Evolutionary conservation across 2,888 invertebrate species (phyloP).

Genomic region (Cancer borealis): DNA sequence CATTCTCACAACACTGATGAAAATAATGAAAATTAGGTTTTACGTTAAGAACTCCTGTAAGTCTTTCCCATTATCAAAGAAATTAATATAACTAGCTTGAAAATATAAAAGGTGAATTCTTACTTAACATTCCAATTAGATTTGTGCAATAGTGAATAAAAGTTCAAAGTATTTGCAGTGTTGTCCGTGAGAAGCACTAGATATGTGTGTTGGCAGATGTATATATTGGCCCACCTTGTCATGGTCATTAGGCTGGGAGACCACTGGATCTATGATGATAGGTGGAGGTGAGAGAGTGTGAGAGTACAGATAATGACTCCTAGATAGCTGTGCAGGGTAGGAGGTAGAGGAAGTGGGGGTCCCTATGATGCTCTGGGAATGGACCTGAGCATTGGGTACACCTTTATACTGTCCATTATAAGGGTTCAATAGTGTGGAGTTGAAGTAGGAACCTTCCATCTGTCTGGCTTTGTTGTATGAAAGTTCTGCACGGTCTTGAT

Average conservation of each 20-base stretch:
- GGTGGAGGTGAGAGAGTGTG: slow-evolving; percentile 49
- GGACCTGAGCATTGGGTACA: neutral
- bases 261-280: slow-evolving; percentile 46
- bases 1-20: no score
- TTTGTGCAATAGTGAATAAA: neutral
- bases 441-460: neutral
- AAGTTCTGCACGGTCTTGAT: neutral
- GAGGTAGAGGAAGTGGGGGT: neutral
- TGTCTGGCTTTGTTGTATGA: slow-evolving; percentile 1
- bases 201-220: neutral
- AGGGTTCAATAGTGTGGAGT: slow-evolving; percentile 23
- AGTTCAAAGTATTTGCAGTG: neutral
- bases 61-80: no score
- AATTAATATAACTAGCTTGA: no score
- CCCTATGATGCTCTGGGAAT: neutral
- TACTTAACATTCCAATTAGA: neutral
- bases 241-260: slow-evolving; percentile 36
- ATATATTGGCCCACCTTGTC: slow-evolving; percentile 57
- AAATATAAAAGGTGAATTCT: neutral
- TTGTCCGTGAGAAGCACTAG: slow-evolving; percentile 8
- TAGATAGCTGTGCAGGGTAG: slow-evolving; percentile 36
- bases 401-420: neutral
- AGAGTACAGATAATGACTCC: neutral
- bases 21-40: no score
- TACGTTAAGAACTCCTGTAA: no score